These are phyloP conservation scores for Clarias macrocephalus DNA, from an alignment of 2,113 vertebrate genomes.

Conservation along the genomic window DNA sequence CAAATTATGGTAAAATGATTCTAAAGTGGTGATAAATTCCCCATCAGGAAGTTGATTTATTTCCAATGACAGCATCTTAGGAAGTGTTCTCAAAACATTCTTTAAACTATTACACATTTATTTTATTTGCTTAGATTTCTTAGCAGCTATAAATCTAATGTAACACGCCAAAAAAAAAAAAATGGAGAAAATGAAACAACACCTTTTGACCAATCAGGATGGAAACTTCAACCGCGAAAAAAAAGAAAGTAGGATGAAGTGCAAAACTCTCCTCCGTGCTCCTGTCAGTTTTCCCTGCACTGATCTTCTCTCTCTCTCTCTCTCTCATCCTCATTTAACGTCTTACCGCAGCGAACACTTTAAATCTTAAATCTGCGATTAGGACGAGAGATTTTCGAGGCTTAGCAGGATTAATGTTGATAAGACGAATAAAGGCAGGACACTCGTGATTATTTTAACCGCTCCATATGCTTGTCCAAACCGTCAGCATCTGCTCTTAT, in stretches of 20 bases:
- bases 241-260: neutral
- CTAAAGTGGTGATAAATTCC: neutral
- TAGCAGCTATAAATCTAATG: neutral
- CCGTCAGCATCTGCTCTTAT: slow-evolving; percentile 42
- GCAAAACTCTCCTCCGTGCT: neutral
- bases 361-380: slow-evolving; percentile 47
- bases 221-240: neutral
- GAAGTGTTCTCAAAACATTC: neutral
- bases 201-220: neutral
- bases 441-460: slow-evolving; percentile 33
- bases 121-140: neutral
- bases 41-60: neutral
- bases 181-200: neutral
- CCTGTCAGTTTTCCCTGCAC: neutral
- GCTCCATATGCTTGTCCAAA: slow-evolving; percentile 47
- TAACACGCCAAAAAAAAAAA: neutral
- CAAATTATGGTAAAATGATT: no score
- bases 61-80: no score
- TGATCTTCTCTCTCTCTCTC: slow-evolving; percentile 22
- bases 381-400: slow-evolving; percentile 43
- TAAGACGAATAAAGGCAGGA: slow-evolving; percentile 51
- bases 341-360: slow-evolving; percentile 40
- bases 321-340: slow-evolving; percentile 34
- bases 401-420: slow-evolving; percentile 57
- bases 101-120: neutral